Base-by-base conservation (phyloP, 2,113 vertebrate genomes). In the Tetraodon nigroviridis region DNA sequence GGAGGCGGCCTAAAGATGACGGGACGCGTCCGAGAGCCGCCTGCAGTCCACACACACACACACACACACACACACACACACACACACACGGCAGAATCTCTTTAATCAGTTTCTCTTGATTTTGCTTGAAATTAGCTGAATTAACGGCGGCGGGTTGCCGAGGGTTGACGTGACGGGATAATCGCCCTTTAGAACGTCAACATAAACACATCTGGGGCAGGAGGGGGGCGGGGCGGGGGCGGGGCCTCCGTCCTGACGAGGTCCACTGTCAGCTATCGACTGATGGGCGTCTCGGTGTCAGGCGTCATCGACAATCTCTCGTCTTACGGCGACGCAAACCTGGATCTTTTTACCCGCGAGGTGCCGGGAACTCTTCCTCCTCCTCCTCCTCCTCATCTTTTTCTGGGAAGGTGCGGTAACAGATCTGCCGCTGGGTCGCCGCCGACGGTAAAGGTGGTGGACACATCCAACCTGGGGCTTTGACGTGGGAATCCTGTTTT, bases 281-380 rank as follows among this genome's bases (percentile, higher is more conserved):
- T 75, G 81, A 88, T 89, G 60, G 42, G 84, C 64, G 79, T 86
- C 82, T 88, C 79, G 6, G 75, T 75, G 82, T 88, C 86, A 53
- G 67, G 47, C 50, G 58, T 52, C 88, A 90, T 90, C 89, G 88
- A 89, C 86, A 83, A 86, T 87, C 84, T 89, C 90, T 91, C 86
- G 55, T 84, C 86, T 91, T 90, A 88, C 89, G 51, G 61, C 49
- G 54, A 61, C 77, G 65, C 70, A 53, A 78, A 78, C 74, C 65
- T 82, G 73, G 64, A 79, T 84, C 78, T 78, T 77, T 80, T 81
- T 83, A 76, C 75, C 52, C 32, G 10, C 8, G 32, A 37, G 32
- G 32, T 37, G 73, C 68, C n/a, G 41, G 85, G 85, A 88, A 89
- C 53, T 61, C 63, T 61, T 73, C 64, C 76, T 63, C 55, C 61